Base-by-base conservation (phyloP, 2,888 invertebrate genomes). In the Pilophorus perplexus region DNA sequence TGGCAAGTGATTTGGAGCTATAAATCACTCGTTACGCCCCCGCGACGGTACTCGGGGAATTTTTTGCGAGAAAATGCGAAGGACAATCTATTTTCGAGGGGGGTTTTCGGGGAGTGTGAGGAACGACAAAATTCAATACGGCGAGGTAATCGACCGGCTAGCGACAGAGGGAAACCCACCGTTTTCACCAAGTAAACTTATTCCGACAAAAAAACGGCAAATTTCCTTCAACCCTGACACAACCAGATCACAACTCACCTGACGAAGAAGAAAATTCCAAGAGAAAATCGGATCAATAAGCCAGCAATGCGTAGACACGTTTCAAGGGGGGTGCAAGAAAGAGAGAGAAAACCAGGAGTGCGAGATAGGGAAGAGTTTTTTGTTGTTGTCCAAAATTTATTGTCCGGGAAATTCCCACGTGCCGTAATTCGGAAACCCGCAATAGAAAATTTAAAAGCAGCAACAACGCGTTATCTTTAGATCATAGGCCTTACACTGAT, bases 271-370 rank as follows among this genome's bases (percentile, higher is more conserved):
- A 25, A 40, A 54, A 25, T 25, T 40, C 14, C 12, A 23, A 16
- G 27, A 6, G 44, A 42, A 59, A 59, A 18, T 22, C 42, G 23
- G 27, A 59, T 59, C 59, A 59, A 59, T 59, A 59, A 55, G 23
- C 44, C 44, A 44, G 14, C 38, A 23, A 6, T n/a, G 23, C 57
- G 38, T 38, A 33, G 59, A 59, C 59, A 59, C 59, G 59, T 59
- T 59, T 42, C 59, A 59, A 18, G 44, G 33, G 28, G 59, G 59
- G 10, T 38, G 44, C 42, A 40, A 44, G 59, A 59, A 25, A 57
- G 42, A 57, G 25, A 59, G 44, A 42, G 42, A 42, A n/a, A n/a
- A 23, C 25, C 42, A 38, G 38, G 12, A 55, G 37, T 8, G 25
- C 25, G 1, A 37, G 55, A 16, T 20, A 38, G 52, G 27, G 3